phyloP scores from a whole-genome alignment of 2,888 invertebrate species.

The Xylophagus ater region DNA sequence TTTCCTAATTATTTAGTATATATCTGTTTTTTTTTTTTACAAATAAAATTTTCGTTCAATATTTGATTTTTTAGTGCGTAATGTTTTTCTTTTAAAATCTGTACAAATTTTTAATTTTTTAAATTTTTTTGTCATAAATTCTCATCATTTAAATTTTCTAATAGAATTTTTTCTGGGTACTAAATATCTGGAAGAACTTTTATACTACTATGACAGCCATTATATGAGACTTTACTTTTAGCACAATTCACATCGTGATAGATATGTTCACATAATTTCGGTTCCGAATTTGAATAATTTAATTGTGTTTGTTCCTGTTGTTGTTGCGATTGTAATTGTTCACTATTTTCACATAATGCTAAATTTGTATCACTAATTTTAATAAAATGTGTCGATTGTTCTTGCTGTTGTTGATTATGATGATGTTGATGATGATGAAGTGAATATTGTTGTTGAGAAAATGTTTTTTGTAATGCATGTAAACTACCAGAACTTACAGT shows the following conservation, averaged over 20 bases:
- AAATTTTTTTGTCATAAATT: too few relatives aligned
- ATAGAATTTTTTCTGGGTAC: too few relatives aligned
- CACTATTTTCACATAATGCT: slow-evolving; percentile 18
- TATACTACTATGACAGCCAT: slow-evolving; percentile 13
- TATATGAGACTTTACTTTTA: slow-evolving; percentile 30
- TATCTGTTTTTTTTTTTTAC: too few relatives aligned
- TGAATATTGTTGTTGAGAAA: slow-evolving; percentile 21
- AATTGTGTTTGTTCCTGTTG: slow-evolving; percentile 16
- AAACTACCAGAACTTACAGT: slow-evolving; percentile 65
- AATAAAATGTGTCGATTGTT: slow-evolving; percentile 34
- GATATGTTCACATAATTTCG: slow-evolving; percentile 36
- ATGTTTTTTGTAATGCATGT: slow-evolving; percentile 50
- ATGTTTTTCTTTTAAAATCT: too few relatives aligned
- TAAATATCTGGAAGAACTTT: slow-evolving; percentile 15
- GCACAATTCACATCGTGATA: slow-evolving; percentile 38
- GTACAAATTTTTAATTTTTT: too few relatives aligned
- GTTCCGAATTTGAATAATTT: slow-evolving; percentile 32
- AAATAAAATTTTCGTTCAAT: too few relatives aligned
- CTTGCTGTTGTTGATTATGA: slow-evolving; percentile 9
- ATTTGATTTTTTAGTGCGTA: too few relatives aligned
- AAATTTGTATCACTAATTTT: slow-evolving; percentile 35
- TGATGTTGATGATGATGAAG: slow-evolving; percentile 14
- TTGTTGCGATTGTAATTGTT: slow-evolving; percentile 13
- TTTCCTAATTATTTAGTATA: too few relatives aligned
- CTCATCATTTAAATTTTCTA: too few relatives aligned